Conservation (phyloP, 2,113 vertebrate species). For the Polyodon spathula region DNA sequence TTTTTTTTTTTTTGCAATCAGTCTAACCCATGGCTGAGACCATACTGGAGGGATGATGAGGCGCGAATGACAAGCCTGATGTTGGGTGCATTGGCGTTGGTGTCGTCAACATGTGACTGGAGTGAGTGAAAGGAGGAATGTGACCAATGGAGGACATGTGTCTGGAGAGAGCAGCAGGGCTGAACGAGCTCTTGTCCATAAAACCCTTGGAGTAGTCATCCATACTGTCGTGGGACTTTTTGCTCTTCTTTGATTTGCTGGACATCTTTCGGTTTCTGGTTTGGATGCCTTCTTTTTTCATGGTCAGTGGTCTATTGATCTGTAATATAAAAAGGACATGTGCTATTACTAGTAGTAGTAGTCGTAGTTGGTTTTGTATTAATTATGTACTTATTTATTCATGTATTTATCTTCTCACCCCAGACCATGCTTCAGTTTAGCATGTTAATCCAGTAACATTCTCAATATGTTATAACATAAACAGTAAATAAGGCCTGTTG, state of each 20-base stretch:
- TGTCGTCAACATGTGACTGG: slow-evolving; percentile 92
- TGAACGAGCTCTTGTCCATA: slow-evolving; percentile 86
- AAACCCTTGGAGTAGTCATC: slow-evolving; percentile 94
- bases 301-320: slow-evolving; percentile 99
- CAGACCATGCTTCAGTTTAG: too few relatives aligned
- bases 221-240: slow-evolving; percentile 89
- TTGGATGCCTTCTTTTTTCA: slow-evolving; percentile 99
- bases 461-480: neutral
- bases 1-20: slow-evolving; percentile 24
- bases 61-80: slow-evolving; percentile 81
- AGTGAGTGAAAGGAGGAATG: slow-evolving; percentile 92
- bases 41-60: slow-evolving; percentile 97
- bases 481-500: neutral
- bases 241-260: slow-evolving; percentile 99
- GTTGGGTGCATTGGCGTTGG: slow-evolving; percentile 95
- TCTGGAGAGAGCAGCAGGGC: slow-evolving; percentile 86
- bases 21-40: slow-evolving; percentile 95
- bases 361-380: neutral
- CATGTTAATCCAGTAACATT: neutral
- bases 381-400: too few relatives aligned
- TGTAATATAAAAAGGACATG: slow-evolving; percentile 42
- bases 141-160: slow-evolving; percentile 89
- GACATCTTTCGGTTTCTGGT: slow-evolving; percentile 98
- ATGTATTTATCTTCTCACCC: too few relatives aligned
- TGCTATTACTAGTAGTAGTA: neutral